These are phyloP conservation scores for Fulmarus glacialis DNA, from an alignment of 2,113 vertebrate genomes.

Conservation along the genomic window DNA sequence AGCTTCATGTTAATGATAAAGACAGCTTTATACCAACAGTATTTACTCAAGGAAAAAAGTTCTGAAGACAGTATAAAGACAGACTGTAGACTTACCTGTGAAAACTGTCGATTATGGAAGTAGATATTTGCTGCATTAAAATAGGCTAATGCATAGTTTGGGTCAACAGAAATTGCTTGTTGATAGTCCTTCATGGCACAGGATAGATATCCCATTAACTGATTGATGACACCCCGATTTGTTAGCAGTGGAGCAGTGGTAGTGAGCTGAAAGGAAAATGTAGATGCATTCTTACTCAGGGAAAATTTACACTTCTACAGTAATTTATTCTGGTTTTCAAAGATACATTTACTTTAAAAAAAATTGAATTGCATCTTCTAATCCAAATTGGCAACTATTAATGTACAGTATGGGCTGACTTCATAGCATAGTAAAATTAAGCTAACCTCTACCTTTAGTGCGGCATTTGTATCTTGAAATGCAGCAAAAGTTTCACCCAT, in stretches of 20 bases:
- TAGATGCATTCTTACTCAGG: neutral
- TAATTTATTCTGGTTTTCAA: neutral
- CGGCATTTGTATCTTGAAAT: constrained; percentile 79
- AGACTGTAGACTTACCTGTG: constrained; percentile 70
- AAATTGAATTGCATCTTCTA: neutral
- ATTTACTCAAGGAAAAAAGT: neutral
- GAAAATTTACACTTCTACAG: neutral
- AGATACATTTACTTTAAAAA: neutral
- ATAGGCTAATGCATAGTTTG: constrained; percentile 75
- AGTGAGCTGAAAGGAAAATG: constrained; percentile 67
- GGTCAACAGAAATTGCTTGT: constrained; percentile 74
- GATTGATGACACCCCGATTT: constrained; percentile 79
- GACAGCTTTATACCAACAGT: neutral
- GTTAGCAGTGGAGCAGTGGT: constrained; percentile 74
- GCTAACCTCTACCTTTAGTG: constrained; percentile 75
- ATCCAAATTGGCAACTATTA: neutral
- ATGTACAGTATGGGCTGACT: neutral
- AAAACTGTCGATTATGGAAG: constrained; percentile 79
- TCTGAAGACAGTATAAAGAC: neutral
- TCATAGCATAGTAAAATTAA: neutral
- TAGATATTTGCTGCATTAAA: constrained; percentile 83
- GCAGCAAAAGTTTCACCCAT: constrained; percentile 79
- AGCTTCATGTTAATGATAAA: neutral
- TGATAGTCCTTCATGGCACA: constrained; percentile 82
- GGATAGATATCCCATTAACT: constrained; percentile 76